Conservation (phyloP, 2,113 vertebrate species). For the Rhineura floridana region DNA sequence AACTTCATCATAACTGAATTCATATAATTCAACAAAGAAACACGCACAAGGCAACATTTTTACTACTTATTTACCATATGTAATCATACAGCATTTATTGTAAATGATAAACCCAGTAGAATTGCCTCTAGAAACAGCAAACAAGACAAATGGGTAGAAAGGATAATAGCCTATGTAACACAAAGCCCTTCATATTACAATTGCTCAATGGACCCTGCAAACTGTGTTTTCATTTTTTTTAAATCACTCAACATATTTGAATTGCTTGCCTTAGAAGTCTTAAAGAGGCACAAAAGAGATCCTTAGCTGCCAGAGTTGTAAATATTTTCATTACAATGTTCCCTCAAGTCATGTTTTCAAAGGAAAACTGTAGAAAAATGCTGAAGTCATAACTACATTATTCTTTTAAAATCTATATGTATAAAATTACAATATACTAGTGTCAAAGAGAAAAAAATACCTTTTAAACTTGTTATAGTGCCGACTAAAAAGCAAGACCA, state of each 20-base stretch:
- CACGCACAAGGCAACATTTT: slow-evolving; percentile 41
- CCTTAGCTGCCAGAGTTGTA: slow-evolving; percentile 34
- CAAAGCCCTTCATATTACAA: slow-evolving; percentile 57
- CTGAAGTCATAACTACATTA: slow-evolving; percentile 19
- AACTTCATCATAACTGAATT: slow-evolving; percentile 37
- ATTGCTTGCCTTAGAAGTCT: slow-evolving; percentile 25
- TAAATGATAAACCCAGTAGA: slow-evolving; percentile 35
- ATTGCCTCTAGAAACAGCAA: slow-evolving; percentile 47
- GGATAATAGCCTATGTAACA: slow-evolving; percentile 45
- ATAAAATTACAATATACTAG: not conserved
- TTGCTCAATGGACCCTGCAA: slow-evolving; percentile 46
- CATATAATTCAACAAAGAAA: slow-evolving; percentile 50
- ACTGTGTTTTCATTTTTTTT: not conserved
- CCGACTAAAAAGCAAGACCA: not conserved
- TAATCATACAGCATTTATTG: slow-evolving; percentile 48
- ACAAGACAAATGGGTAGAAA: slow-evolving; percentile 42
- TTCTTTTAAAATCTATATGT: not conserved
- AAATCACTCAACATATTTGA: slow-evolving; percentile 32
- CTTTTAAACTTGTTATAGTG: not conserved
- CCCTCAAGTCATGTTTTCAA: slow-evolving; percentile 46
- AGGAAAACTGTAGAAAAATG: slow-evolving; percentile 35
- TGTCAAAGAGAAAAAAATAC: not conserved
- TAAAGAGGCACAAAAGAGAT: slow-evolving; percentile 33
- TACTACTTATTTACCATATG: slow-evolving; percentile 33
- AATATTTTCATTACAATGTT: slow-evolving; percentile 36